Percentiles rank a stretch among this genome's conserved stretches.
Conservation (phyloP, 2,113 vertebrate genomes). For the Carassius carassius region DNA sequence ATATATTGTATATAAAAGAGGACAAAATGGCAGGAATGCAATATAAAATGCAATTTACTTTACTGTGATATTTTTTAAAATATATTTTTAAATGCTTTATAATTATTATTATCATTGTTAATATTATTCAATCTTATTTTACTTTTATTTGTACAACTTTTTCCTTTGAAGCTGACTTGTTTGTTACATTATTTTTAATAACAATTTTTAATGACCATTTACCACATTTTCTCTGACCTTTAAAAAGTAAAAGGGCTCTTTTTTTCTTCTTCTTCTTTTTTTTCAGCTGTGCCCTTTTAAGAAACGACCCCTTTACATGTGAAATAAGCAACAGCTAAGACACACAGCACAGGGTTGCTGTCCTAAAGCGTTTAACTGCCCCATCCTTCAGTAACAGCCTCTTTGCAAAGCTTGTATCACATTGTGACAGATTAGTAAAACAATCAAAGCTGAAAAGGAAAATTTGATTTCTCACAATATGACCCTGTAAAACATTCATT, state of each 20-base stretch:
- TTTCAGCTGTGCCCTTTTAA: background rate
- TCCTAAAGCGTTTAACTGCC: background rate
- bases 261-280: background rate
- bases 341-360: background rate
- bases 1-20: too few relatives aligned
- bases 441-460: background rate
- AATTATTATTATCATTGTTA: too few relatives aligned
- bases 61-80: too few relatives aligned
- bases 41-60: too few relatives aligned
- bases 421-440: background rate
- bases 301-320: background rate
- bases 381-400: background rate
- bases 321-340: slow-evolving; percentile 6
- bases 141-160: too few relatives aligned
- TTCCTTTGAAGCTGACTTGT: too few relatives aligned
- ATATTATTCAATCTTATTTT: too few relatives aligned
- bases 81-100: too few relatives aligned
- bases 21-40: too few relatives aligned
- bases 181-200: too few relatives aligned
- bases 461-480: slow-evolving; percentile 7
- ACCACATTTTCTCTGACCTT: background rate
- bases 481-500: background rate
- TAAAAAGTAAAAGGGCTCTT: background rate
- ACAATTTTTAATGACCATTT: too few relatives aligned
- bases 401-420: background rate